Conservation (phyloP, 2,797 vertebrate genomes). For the Amblyopsis hoosieri region DNA sequence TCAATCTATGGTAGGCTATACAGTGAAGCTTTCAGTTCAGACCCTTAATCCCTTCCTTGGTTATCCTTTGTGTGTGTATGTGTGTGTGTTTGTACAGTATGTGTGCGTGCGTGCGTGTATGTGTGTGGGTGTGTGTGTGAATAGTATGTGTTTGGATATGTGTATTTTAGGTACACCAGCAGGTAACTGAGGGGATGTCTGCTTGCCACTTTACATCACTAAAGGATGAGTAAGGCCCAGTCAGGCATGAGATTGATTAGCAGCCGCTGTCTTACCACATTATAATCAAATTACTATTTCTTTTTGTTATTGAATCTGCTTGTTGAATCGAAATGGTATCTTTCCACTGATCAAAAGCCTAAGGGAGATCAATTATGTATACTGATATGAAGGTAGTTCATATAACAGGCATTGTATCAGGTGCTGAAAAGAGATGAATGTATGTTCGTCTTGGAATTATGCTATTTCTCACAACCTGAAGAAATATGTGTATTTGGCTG, state of each 20-base stretch:
- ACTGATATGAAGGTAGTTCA: slow-evolving; percentile 16
- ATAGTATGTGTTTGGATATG: neutral
- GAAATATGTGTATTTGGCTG: slow-evolving; percentile 1
- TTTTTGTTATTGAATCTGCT: slow-evolving; percentile 49
- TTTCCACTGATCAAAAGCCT: slow-evolving; percentile 56
- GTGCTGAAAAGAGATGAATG: slow-evolving; percentile 8
- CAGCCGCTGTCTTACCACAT: slow-evolving; percentile 49
- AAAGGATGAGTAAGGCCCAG: slow-evolving; percentile 49
- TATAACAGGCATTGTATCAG: slow-evolving; percentile 38
- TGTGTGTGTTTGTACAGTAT: neutral
- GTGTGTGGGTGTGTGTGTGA: slow-evolving; percentile 1
- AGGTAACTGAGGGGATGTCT: slow-evolving; percentile 33
- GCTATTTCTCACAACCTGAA: neutral
- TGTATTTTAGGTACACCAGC: slow-evolving; percentile 12
- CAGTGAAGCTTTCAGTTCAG: too few relatives aligned
- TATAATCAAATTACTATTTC: slow-evolving; percentile 46
- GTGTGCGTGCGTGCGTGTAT: slow-evolving; percentile 11
- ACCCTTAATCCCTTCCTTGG: neutral
- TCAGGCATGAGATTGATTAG: slow-evolving; percentile 56
- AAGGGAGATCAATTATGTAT: slow-evolving; percentile 38
- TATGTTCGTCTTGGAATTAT: neutral
- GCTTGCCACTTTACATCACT: slow-evolving; percentile 50
- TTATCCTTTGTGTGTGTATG: neutral
- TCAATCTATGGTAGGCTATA: too few relatives aligned
- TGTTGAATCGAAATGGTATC: slow-evolving; percentile 19